These are phyloP conservation scores for Synaphobranchus kaupii DNA, from an alignment of 2,797 vertebrate genomes.

Conservation along the genomic window DNA sequence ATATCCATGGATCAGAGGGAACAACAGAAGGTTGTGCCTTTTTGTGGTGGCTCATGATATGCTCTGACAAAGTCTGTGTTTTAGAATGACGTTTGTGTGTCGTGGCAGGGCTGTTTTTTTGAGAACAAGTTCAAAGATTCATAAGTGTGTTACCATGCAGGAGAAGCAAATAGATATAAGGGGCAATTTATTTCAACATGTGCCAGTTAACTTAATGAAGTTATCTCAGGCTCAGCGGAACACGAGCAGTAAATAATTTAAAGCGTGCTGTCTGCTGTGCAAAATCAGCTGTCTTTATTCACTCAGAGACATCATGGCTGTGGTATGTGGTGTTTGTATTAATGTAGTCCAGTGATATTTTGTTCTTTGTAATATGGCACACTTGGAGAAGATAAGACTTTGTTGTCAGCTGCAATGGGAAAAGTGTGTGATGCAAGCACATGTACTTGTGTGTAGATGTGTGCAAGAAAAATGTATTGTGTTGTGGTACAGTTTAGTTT, in stretches of 20 bases:
- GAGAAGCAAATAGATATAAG: constrained; percentile 3
- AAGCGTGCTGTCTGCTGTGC: too few relatives aligned
- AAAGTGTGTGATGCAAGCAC: background rate
- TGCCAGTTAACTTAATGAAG: too few relatives aligned
- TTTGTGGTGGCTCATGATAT: background rate
- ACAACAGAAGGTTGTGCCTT: background rate
- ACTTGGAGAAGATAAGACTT: background rate
- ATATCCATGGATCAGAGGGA: too few relatives aligned
- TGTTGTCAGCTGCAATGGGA: background rate
- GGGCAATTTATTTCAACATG: constrained; percentile 20
- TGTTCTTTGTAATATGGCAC: background rate
- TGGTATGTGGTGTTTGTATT: background rate
- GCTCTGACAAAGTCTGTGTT: background rate
- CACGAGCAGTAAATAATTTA: too few relatives aligned
- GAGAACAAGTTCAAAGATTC: constrained; percentile 11
- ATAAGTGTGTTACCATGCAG: background rate
- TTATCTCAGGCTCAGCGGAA: background rate
- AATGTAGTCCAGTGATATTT: background rate
- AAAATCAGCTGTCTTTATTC: constrained; percentile 13
- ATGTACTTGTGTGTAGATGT: background rate
- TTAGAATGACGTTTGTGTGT: constrained; percentile 7
- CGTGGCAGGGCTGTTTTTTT: constrained; percentile 3
- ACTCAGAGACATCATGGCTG: constrained; percentile 4
- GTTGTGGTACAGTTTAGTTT: too few relatives aligned
- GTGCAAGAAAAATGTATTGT: too few relatives aligned